Conservation (phyloP, 2,888 invertebrate genomes). For the Agapetus fuscipes region DNA sequence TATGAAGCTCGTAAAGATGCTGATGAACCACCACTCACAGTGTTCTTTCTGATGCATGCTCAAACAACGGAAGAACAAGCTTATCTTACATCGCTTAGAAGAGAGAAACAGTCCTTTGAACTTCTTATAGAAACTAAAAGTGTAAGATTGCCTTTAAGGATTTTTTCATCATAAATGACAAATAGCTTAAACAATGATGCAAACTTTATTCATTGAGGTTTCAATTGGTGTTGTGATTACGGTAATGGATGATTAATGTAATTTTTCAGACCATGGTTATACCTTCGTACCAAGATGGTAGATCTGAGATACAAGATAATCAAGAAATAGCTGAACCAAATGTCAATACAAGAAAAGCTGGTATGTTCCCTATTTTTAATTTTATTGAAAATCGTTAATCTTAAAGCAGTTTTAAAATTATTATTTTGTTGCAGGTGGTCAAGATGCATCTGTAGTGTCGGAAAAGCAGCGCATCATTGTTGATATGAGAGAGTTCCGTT, state of each 20-base stretch:
- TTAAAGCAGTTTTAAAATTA: too few species aligned
- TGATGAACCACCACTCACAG: conserved; percentile 47
- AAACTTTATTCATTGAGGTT: too few species aligned
- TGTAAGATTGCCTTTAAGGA: conserved; percentile 56
- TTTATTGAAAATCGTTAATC: too few species aligned
- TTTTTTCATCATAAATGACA: too few species aligned
- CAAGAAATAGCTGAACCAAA: conserved; percentile 26
- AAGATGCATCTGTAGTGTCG: conserved; percentile 23
- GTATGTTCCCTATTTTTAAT: too few species aligned
- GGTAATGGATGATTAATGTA: too few species aligned
- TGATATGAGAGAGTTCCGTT: conserved; percentile 96
- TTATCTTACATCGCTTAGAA: conserved; percentile 79
- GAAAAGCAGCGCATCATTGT: conserved; percentile 63
- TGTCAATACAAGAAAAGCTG: conserved; percentile 49
- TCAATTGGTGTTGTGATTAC: too few species aligned
- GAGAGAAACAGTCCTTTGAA: conserved; percentile 94
- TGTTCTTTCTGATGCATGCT: conserved; percentile 85
- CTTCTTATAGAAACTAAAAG: conserved; percentile 84
- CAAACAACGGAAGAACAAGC: conserved; percentile 96
- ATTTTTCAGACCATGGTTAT: conserved; percentile 83
- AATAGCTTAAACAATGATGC: too few species aligned
- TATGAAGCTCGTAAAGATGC: conserved; percentile 54
- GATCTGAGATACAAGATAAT: conserved; percentile 53
- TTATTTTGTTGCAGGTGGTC: conserved; percentile 33
- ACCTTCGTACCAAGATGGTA: conserved; percentile 82